Percentiles rank a stretch among this genome's conserved stretches.
phyloP scores from a whole-genome alignment of 2,888 invertebrate species.

The Saturnia pavonia region DNA sequence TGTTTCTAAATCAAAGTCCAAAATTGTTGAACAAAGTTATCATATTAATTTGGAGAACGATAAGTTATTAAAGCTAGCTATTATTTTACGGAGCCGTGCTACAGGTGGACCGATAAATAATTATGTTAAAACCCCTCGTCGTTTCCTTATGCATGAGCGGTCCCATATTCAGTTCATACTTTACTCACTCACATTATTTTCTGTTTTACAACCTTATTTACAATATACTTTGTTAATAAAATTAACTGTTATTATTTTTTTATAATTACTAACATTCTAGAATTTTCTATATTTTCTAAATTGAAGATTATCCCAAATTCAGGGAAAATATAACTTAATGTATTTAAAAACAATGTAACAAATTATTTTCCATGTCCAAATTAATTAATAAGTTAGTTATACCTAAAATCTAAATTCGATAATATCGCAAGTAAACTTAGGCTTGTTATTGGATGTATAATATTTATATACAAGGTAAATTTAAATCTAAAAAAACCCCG shows the following conservation, averaged over 20 bases:
- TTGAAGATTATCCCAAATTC: background rate
- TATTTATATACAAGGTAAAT: too few species aligned
- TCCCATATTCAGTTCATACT: constrained; percentile 40
- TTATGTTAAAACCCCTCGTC: constrained; percentile 30
- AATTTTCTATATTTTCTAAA: background rate
- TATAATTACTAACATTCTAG: background rate
- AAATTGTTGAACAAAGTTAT: constrained; percentile 44
- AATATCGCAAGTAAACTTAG: too few species aligned
- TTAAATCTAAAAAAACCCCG: too few species aligned
- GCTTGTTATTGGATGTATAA: too few species aligned
- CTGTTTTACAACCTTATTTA: background rate
- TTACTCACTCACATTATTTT: constrained; percentile 16
- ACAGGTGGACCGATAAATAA: constrained; percentile 54
- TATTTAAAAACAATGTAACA: too few species aligned
- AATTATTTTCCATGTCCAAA: too few species aligned
- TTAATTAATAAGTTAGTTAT: too few species aligned
- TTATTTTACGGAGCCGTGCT: constrained; percentile 38
- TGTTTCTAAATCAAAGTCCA: constrained; percentile 20
- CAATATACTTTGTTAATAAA: background rate
- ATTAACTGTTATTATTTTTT: background rate
- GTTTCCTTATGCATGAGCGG: constrained; percentile 37
- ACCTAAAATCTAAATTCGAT: too few species aligned
- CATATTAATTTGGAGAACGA: constrained; percentile 53
- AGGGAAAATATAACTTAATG: background rate
- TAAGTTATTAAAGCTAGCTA: constrained; percentile 48